Conservation (phyloP, 2,888 invertebrate species). For the Cephus nigrinus region DNA sequence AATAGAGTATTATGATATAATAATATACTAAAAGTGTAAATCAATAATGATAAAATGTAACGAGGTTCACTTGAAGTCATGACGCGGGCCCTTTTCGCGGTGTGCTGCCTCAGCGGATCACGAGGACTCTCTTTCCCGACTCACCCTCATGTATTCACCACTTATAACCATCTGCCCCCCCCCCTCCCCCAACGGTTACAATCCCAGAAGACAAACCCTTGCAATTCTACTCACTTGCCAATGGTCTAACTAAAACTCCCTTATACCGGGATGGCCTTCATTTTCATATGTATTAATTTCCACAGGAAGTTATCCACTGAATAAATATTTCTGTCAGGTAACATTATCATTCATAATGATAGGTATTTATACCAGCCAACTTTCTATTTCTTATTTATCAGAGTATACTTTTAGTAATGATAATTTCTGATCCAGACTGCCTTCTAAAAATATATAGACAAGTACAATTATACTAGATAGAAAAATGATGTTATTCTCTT, state of each 20-base stretch:
- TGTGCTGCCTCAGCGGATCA: conserved; percentile 39
- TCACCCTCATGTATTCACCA: background rate
- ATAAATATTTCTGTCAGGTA: background rate
- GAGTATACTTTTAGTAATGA: background rate
- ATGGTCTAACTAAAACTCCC: background rate
- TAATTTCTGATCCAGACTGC: background rate
- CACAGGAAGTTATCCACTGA: background rate
- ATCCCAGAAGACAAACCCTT: background rate
- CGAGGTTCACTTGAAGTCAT: conserved; percentile 21
- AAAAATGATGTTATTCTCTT: background rate
- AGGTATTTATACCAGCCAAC: background rate
- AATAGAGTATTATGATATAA: background rate
- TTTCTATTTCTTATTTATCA: background rate
- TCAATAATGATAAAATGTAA: background rate
- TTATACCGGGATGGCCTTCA: background rate
- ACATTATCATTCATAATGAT: conserved; percentile 7
- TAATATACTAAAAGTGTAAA: background rate
- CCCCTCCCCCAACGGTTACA: background rate
- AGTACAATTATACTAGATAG: background rate
- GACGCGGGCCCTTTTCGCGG: conserved; percentile 34
- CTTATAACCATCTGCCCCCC: background rate
- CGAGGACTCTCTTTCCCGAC: conserved; percentile 28
- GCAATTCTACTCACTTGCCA: background rate
- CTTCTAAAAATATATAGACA: background rate
- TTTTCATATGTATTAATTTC: background rate